Evolutionary conservation across 2,797 vertebrate genomes (phyloP).

Genomic region (Diplodus sargus): DNA sequence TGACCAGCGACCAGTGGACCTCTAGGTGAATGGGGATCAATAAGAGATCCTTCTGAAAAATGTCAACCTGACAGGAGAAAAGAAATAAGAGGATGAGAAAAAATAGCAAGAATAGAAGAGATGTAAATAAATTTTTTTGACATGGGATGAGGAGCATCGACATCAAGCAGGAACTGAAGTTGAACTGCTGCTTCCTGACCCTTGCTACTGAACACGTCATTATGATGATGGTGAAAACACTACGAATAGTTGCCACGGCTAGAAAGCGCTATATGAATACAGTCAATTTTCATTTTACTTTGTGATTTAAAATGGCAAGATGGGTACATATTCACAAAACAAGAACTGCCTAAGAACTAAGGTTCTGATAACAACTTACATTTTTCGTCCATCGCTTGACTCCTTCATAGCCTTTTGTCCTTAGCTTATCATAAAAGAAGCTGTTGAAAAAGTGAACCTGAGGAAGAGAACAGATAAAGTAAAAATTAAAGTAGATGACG

Average conservation of each 20-base stretch:
- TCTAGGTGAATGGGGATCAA: slow-evolving; percentile 96
- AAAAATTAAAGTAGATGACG: neutral
- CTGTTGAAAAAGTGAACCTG: slow-evolving; percentile 98
- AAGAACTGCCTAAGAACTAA: neutral
- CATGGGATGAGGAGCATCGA: no score
- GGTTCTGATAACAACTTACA: slow-evolving; percentile 78
- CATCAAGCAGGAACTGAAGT: no score
- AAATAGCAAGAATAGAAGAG: neutral
- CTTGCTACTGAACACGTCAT: no score
- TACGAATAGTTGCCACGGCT: no score
- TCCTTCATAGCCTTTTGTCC: slow-evolving; percentile 95
- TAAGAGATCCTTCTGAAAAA: slow-evolving; percentile 94
- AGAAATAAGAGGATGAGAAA: neutral
- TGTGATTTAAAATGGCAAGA: neutral
- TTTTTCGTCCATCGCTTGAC: slow-evolving; percentile 98
- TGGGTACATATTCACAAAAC: neutral
- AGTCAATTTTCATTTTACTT: neutral
- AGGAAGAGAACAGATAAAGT: slow-evolving; percentile 7
- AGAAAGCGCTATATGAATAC: no score
- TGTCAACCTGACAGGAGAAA: slow-evolving; percentile 87
- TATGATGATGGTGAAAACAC: no score
- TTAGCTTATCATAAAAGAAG: slow-evolving; percentile 96
- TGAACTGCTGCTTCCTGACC: no score
- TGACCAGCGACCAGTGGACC: slow-evolving; percentile 96
- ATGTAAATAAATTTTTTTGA: neutral